Conservation (phyloP, 2,888 invertebrate genomes). For the Trichogramma dendrolimi region DNA sequence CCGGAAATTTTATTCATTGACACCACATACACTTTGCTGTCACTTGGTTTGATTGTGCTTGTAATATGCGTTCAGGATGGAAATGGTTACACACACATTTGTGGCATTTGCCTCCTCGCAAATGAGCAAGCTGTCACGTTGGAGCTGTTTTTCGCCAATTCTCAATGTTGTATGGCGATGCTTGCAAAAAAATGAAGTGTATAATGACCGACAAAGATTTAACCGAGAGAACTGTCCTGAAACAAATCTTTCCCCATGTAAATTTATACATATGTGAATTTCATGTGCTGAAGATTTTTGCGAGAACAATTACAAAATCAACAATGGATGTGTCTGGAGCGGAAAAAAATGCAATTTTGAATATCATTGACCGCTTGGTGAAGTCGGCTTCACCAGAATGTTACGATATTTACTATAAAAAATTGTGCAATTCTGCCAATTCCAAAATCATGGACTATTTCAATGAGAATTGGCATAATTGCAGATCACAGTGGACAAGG, state of each 20-base stretch:
- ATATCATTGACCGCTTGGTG: too few relatives aligned
- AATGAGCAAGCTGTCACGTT: too few relatives aligned
- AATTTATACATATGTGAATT: not conserved
- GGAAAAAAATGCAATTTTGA: too few relatives aligned
- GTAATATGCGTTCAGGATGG: not conserved
- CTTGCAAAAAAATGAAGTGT: constrained; percentile 16
- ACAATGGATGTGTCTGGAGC: not conserved
- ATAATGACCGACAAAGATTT: constrained; percentile 30
- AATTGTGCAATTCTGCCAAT: not conserved
- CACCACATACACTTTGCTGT: not conserved
- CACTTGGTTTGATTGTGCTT: not conserved
- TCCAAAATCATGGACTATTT: not conserved
- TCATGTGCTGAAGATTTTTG: constrained; percentile 2
- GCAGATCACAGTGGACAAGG: not conserved
- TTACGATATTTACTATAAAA: not conserved
- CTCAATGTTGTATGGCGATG: too few relatives aligned
- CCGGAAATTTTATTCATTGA: constrained; percentile 1
- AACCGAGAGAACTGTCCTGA: not conserved
- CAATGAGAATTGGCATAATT: not conserved
- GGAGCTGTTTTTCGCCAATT: too few relatives aligned
- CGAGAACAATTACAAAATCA: not conserved
- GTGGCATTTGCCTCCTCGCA: not conserved
- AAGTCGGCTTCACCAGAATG: not conserved
- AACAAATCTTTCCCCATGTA: not conserved
- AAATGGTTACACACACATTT: not conserved